A percentile compares a stretch with the other conserved stretches of the same genome.
These are phyloP conservation scores for Drosophila monieri DNA, from an alignment of 2,888 invertebrate genomes.

Conservation along the genomic window DNA sequence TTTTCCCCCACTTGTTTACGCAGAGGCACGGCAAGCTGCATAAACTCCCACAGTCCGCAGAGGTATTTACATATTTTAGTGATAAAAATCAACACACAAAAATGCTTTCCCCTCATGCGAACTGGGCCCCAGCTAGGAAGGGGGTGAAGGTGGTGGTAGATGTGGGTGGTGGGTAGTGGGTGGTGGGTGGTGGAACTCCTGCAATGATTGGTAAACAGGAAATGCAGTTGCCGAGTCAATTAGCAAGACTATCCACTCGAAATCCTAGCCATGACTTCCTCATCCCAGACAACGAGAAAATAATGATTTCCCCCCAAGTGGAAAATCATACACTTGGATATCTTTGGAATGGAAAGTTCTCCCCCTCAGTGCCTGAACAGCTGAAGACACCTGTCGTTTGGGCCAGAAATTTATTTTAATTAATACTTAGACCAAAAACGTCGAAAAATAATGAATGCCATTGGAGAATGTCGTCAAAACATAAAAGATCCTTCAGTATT, in stretches of 20 bases:
- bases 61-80: slow-evolving; percentile 79
- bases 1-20: slow-evolving; percentile 63
- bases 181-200: slow-evolving; percentile 14
- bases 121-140: slow-evolving; percentile 19
- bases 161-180: not conserved
- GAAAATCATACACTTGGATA: slow-evolving; percentile 24
- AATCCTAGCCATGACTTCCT: not conserved
- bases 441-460: not conserved
- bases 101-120: slow-evolving; percentile 36
- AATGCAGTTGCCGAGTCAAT: slow-evolving; percentile 40
- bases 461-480: not conserved
- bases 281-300: not conserved
- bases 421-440: not conserved
- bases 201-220: slow-evolving; percentile 36
- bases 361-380: slow-evolving; percentile 36
- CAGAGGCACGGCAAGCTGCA: slow-evolving; percentile 68
- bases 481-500: not conserved
- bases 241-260: slow-evolving; percentile 20
- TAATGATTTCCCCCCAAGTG: slow-evolving; percentile 13
- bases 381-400: slow-evolving; percentile 9
- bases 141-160: slow-evolving; percentile 19
- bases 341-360: slow-evolving; percentile 12
- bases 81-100: slow-evolving; percentile 76
- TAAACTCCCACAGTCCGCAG: slow-evolving; percentile 71
- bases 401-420: slow-evolving; percentile 12